Percentiles rank a stretch among this genome's conserved stretches.
These are phyloP conservation scores for Bergia sp. DNA, from an alignment of 92 coral and sea anemone species.

Conservation along the genomic window DNA sequence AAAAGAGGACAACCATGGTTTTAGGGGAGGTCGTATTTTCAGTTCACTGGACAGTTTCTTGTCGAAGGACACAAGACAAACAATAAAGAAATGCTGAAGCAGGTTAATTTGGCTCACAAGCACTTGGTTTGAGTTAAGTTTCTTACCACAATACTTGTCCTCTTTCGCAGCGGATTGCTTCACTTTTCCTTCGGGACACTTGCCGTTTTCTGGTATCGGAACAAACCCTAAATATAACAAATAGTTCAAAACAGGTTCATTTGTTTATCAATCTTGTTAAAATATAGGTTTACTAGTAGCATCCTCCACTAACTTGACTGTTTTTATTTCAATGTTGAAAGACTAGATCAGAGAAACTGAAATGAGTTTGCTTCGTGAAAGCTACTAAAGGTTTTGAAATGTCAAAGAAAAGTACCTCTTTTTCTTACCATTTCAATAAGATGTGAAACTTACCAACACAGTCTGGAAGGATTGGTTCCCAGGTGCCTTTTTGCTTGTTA, in stretches of 20 bases:
- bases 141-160: conserved; percentile 30
- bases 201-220: conserved; percentile 26
- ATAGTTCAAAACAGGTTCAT: neutral
- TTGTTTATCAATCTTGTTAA: neutral
- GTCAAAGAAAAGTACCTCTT: too few species aligned
- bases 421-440: too few species aligned
- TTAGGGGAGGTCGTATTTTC: too few species aligned
- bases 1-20: too few species aligned
- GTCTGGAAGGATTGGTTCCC: neutral
- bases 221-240: neutral
- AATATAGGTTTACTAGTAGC: neutral
- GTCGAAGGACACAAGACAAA: too few species aligned
- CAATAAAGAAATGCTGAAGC: neutral
- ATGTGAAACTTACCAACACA: neutral
- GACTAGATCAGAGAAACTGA: too few species aligned
- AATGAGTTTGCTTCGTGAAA: too few species aligned
- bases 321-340: too few species aligned
- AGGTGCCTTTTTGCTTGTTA: neutral
- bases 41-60: too few species aligned
- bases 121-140: neutral
- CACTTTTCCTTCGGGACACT: neutral
- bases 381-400: too few species aligned
- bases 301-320: neutral
- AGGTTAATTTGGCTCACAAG: neutral
- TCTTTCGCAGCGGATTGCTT: neutral